These are phyloP conservation scores for Oscheius sp. DNA, from an alignment of 1,140 invertebrate species.

Conservation along the genomic window DNA sequence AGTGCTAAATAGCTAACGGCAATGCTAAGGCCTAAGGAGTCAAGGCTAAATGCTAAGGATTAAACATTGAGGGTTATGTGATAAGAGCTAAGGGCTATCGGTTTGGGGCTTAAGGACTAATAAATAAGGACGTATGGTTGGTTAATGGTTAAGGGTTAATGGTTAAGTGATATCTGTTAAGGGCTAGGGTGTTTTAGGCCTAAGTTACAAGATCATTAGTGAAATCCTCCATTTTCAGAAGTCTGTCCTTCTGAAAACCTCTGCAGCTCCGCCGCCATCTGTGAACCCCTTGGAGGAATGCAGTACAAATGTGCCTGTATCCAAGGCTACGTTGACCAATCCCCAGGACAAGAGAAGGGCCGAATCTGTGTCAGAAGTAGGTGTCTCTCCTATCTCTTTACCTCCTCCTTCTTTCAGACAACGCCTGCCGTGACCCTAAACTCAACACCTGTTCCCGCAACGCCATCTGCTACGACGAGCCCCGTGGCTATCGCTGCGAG, in stretches of 20 bases:
- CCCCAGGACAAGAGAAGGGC: slow-evolving; percentile 49
- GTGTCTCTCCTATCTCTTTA: slow-evolving; percentile 9
- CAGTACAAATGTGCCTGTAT: slow-evolving; percentile 58
- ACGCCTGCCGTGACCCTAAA: slow-evolving; percentile 55
- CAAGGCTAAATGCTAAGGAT: no score
- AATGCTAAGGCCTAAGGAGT: no score
- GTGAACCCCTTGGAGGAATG: slow-evolving; percentile 57
- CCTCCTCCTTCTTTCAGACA: slow-evolving; percentile 44
- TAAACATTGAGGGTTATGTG: no score
- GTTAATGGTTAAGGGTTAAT: no score
- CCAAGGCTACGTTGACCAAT: slow-evolving; percentile 49
- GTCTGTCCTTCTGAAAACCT: slow-evolving; percentile 59
- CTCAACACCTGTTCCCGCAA: slow-evolving; percentile 60
- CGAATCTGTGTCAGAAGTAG: slow-evolving; percentile 59
- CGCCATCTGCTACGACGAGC: slow-evolving; percentile 59
- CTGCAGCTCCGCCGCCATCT: slow-evolving; percentile 57
- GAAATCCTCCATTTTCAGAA: slow-evolving; percentile 48
- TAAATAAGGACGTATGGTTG: no score
- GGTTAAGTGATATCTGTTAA: no score
- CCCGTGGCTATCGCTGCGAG: slow-evolving; percentile 57
- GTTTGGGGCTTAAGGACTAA: no score
- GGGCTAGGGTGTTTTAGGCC: no score
- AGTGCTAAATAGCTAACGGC: no score
- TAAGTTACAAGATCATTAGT: no score
- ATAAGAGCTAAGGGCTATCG: no score